phyloP scores from a whole-genome alignment of 2,888 invertebrate genomes.

The Leptinotarsa rubiginosa region DNA sequence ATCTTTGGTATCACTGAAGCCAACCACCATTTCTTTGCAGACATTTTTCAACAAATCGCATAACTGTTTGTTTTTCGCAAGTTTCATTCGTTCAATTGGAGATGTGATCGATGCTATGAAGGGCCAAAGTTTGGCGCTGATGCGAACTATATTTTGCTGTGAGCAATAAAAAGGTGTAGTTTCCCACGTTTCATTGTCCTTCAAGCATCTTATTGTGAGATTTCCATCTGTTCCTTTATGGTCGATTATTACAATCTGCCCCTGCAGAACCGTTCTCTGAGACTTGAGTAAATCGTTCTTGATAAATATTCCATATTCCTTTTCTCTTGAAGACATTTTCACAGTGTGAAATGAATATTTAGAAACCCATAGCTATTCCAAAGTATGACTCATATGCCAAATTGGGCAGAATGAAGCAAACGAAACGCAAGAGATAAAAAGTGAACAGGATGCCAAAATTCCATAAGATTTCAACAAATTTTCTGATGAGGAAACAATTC shows the following conservation, averaged over 20 bases:
- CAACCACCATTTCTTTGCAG: slow-evolving; percentile 62
- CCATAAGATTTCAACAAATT: neutral
- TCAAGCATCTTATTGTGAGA: slow-evolving; percentile 59
- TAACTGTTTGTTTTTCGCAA: slow-evolving; percentile 65
- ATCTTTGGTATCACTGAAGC: slow-evolving; percentile 61
- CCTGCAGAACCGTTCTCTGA: slow-evolving; percentile 61
- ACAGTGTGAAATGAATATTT: slow-evolving; percentile 4
- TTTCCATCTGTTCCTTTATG: slow-evolving; percentile 48
- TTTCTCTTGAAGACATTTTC: slow-evolving; percentile 53
- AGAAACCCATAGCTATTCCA: neutral
- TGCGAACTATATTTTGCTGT: slow-evolving; percentile 54
- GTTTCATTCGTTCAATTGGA: slow-evolving; percentile 68
- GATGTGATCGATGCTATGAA: slow-evolving; percentile 68
- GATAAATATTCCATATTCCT: slow-evolving; percentile 56
- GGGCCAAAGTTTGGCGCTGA: slow-evolving; percentile 66
- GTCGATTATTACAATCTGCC: slow-evolving; percentile 62
- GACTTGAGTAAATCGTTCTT: slow-evolving; percentile 55
- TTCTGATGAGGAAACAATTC: neutral
- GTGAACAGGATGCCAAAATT: too few species aligned
- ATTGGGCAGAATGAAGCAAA: neutral
- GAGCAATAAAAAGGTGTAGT: slow-evolving; percentile 58
- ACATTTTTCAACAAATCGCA: slow-evolving; percentile 66
- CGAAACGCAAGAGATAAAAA: too few species aligned
- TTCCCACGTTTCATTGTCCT: slow-evolving; percentile 62
- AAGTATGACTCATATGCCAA: slow-evolving; percentile 22